Base-by-base conservation (phyloP, 1,140 invertebrate species). In the Drosophila ananassae region DNA sequence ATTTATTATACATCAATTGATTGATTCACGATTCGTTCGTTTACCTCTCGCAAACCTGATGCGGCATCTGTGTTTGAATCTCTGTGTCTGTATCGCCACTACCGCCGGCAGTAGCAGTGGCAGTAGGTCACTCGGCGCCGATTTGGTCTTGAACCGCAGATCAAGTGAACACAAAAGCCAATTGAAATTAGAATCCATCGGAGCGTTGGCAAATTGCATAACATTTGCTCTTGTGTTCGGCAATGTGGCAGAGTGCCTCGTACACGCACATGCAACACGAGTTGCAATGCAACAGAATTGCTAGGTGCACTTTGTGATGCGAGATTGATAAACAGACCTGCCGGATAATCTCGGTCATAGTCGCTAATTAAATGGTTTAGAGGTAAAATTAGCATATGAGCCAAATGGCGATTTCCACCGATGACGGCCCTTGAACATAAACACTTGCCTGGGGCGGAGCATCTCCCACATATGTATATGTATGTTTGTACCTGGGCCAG, bases 351-450 rank as follows among this genome's bases (percentile, higher is more conserved):
- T 89, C 83, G 83, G 83, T 83, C 79, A 89, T 46, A 83, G 83
- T 89, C 73, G 73, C 83, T 89, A 89, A 89, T 89, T 89, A 89
- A 89, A 89, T 89, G 79, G 83, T 83, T 89, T 89, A 89, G 79
- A 83, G 83, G 73, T 79, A 77, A 89, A 89, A 89, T 89, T 89
- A 79, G 83, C 83, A 89, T 89, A 89, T 69, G 63, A 50, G 68
- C 63, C 66, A 69, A 41, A 68, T 69, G 24, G n/a, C 21, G 34
- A 68, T 53, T 54, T 30, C 63, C 17, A 73, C 75, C 55, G 50
- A 41, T 41, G 39, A 37, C 34, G 30, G 53, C 25, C 25, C 25
- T 28, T 28, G 25, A 52, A 41, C 59, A 73, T 46, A 59, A 52
- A 9, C 57, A 47, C 22, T 12, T 5, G n/a, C 57, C 56, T 48